Evolutionary conservation across 2,113 vertebrate genomes (phyloP).

Genomic region (Actenoides hombroni): DNA sequence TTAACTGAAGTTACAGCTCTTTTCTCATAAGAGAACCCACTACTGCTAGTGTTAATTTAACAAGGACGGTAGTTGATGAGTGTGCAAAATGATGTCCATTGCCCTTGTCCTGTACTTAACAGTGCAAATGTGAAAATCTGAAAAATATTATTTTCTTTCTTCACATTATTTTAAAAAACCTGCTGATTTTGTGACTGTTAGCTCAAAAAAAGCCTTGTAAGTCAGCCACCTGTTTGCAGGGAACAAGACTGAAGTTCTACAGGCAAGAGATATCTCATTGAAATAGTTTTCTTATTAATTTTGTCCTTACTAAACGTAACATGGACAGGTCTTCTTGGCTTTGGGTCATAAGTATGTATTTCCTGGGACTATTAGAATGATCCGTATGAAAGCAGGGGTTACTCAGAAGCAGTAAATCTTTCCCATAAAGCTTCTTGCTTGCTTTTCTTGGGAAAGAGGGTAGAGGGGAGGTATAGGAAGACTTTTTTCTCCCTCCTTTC

Average conservation of each 20-base stretch:
- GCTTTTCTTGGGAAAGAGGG: background rate
- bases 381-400: background rate
- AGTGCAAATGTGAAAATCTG: background rate
- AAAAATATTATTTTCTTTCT: background rate
- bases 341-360: background rate
- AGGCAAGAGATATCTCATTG: background rate
- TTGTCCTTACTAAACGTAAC: background rate
- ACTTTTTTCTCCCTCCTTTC: background rate
- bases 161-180: background rate
- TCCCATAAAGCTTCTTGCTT: background rate
- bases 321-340: background rate
- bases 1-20: background rate
- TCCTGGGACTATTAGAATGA: background rate
- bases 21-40: background rate
- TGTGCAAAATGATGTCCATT: background rate
- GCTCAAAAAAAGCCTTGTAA: background rate
- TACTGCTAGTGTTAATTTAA: rapidly evolving
- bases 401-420: background rate
- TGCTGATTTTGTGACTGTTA: background rate
- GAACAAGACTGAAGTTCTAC: background rate
- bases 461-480: background rate
- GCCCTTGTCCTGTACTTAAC: background rate
- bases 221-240: background rate
- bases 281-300: background rate
- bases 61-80: background rate